Conservation (phyloP, 2,797 vertebrate genomes). For the Parotocinclus haroldoi region DNA sequence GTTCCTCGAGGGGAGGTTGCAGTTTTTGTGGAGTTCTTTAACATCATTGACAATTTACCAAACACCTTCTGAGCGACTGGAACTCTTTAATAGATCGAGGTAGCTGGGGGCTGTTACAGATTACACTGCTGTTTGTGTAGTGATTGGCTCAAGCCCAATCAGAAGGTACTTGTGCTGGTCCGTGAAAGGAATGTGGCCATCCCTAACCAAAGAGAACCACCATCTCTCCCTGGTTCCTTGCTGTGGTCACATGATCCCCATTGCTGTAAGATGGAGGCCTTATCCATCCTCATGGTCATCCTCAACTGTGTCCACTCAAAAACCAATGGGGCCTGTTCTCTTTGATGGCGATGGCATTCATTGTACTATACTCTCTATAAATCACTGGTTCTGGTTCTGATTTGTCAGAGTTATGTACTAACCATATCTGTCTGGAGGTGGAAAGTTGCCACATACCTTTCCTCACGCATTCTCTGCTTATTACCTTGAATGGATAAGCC, state of each 20-base stretch:
- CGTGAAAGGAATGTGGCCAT: conserved; percentile 81
- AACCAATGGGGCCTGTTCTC: conserved; percentile 57
- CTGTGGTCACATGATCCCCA: conserved; percentile 51
- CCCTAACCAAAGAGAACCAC: conserved; percentile 74
- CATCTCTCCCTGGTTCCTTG: conserved; percentile 63
- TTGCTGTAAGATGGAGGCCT: conserved; percentile 54
- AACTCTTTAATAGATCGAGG: background rate
- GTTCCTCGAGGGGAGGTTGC: background rate
- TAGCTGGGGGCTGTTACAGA: background rate
- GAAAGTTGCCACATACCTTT: conserved; percentile 74
- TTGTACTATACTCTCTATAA: conserved; percentile 76
- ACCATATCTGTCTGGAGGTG: conserved; percentile 78
- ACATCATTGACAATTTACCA: conserved; percentile 4
- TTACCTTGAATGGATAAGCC: conserved; percentile 23
- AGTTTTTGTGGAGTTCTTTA: background rate
- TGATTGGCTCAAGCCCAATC: conserved; percentile 50
- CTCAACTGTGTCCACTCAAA: conserved; percentile 39
- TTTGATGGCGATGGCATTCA: conserved; percentile 81
- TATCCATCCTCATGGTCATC: conserved; percentile 29
- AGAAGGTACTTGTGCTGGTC: conserved; percentile 70
- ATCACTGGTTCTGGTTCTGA: conserved; percentile 67
- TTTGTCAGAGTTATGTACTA: conserved; percentile 80
- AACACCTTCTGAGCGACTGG: background rate
- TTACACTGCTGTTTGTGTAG: background rate
- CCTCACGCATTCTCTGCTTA: conserved; percentile 81